Conservation (phyloP, 2,797 vertebrate species). For the Darevskia nairensis region DNA sequence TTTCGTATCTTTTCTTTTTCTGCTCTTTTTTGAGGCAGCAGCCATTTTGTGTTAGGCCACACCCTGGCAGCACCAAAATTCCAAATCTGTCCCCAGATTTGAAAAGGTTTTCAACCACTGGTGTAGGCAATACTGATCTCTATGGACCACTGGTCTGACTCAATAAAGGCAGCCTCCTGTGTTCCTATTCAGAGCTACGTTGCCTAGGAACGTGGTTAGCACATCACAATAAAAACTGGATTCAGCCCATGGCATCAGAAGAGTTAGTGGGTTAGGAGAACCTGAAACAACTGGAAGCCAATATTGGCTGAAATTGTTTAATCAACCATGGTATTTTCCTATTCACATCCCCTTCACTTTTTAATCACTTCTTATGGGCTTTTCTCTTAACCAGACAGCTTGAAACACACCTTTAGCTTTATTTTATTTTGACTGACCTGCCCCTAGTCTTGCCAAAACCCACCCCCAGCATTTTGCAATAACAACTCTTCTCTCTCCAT, state of each 20-base stretch:
- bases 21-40: no score
- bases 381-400: background rate
- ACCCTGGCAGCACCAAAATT: no score
- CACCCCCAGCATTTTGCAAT: background rate
- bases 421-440: background rate
- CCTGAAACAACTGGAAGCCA: background rate
- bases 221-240: background rate
- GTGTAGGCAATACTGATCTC: no score
- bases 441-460: background rate
- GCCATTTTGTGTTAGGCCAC: no score
- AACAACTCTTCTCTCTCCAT: background rate
- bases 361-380: background rate
- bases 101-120: no score
- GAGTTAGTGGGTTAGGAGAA: background rate
- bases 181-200: background rate
- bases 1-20: no score
- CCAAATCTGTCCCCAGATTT: no score
- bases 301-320: background rate
- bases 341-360: background rate
- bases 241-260: background rate
- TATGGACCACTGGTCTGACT: no score
- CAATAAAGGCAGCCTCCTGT: no score
- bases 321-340: background rate
- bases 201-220: background rate
- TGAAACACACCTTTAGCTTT: background rate